Conservation (phyloP, 2,888 invertebrate species). For the Gandaritis pyraliata region DNA sequence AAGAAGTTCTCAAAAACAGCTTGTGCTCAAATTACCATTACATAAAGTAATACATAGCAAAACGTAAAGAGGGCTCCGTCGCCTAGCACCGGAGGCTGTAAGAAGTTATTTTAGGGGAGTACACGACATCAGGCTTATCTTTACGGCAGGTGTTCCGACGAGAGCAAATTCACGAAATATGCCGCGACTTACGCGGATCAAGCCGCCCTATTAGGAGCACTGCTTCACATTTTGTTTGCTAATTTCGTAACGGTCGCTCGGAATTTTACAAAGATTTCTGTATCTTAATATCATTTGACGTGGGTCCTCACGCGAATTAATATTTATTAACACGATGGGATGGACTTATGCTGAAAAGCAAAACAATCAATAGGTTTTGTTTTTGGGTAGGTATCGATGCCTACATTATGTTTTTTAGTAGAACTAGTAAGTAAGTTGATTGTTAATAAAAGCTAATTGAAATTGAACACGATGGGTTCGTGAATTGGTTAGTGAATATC, state of each 20-base stretch:
- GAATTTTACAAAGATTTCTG: too few relatives aligned
- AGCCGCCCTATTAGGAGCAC: constrained; percentile 47
- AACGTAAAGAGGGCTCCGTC: constrained; percentile 61
- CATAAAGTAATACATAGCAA: constrained; percentile 52
- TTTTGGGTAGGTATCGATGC: too few relatives aligned
- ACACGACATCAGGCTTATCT: constrained; percentile 83
- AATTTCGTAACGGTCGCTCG: constrained; percentile 17
- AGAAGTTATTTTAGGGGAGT: constrained; percentile 84
- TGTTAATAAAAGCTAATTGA: too few relatives aligned
- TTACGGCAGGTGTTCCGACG: constrained; percentile 82
- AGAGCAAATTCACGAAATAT: constrained; percentile 81
- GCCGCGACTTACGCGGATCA: constrained; percentile 80
- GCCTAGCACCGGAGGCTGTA: constrained; percentile 81
- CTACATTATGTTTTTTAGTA: too few relatives aligned
- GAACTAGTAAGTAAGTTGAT: too few relatives aligned
- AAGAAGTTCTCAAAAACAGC: constrained; percentile 8
- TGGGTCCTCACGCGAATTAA: too few relatives aligned
- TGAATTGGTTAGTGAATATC: too few relatives aligned
- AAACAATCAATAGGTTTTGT: too few relatives aligned
- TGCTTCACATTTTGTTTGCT: constrained; percentile 21
- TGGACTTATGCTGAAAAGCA: too few relatives aligned
- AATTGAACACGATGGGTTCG: too few relatives aligned
- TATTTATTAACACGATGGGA: too few relatives aligned
- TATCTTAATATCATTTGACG: too few relatives aligned
- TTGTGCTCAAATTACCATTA: constrained; percentile 38